phyloP scores from a whole-genome alignment of 2,113 vertebrate species.

The Cyanoramphus novaezelandiae region DNA sequence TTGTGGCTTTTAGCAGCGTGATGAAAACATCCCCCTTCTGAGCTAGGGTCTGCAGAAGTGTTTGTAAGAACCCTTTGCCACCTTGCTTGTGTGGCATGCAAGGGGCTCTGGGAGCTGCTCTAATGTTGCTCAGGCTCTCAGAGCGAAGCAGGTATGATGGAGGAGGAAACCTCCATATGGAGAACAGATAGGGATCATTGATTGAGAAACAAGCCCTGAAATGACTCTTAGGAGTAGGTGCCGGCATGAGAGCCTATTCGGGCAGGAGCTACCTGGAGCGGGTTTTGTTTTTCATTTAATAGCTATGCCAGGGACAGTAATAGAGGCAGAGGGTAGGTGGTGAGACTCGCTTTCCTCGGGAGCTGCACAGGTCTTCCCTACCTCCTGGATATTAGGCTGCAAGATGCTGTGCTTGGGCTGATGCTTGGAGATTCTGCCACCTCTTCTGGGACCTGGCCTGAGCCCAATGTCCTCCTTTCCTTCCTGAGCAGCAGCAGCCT shows the following conservation, averaged over 20 bases:
- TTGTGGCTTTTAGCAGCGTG: not conserved
- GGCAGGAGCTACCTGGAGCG: accelerated
- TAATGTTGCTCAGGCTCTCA: not conserved
- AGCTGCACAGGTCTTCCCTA: accelerated
- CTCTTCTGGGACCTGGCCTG: not conserved
- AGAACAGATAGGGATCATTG: not conserved
- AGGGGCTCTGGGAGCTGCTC: not conserved
- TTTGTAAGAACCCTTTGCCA: not conserved
- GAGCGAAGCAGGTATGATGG: not conserved
- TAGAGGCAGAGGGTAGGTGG: accelerated
- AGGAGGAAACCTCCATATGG: accelerated
- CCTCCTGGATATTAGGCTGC: not conserved
- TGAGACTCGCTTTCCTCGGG: accelerated
- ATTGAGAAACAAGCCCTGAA: not conserved
- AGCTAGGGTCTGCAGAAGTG: not conserved
- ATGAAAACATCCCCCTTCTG: not conserved
- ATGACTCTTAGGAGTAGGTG: not conserved
- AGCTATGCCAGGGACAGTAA: accelerated
- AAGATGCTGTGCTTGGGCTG: not conserved
- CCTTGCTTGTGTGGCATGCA: accelerated
- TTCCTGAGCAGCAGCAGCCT: not conserved
- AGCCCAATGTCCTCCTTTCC: accelerated
- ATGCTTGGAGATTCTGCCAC: not conserved
- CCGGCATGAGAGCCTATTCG: not conserved
- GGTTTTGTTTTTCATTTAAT: accelerated